A percentile compares a stretch with the other conserved stretches of the same genome.
phyloP scores from a whole-genome alignment of 2,888 invertebrate genomes.

The Adelphocoris suturalis region DNA sequence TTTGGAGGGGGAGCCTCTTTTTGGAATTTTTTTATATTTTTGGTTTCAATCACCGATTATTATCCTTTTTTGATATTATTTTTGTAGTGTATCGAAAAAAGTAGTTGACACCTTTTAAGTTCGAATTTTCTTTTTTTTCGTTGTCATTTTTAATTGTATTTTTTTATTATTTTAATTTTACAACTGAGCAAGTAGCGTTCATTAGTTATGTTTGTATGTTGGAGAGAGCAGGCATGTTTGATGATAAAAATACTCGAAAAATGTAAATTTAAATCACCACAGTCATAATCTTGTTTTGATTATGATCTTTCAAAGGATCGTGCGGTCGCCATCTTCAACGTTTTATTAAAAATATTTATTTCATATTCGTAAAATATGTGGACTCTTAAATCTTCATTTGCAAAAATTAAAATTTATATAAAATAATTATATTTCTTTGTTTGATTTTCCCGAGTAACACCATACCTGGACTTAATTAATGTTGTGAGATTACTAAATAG shows the following conservation, averaged over 20 bases:
- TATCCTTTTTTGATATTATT: background rate
- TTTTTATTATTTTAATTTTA: background rate
- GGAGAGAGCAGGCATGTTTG: background rate
- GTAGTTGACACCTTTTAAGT: background rate
- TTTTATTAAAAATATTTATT: background rate
- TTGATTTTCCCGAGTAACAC: too few relatives aligned
- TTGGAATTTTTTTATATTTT: background rate
- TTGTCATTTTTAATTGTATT: background rate
- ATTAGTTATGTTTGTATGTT: background rate
- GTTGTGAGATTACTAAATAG: too few relatives aligned
- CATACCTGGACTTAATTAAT: too few relatives aligned
- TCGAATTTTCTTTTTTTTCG: background rate
- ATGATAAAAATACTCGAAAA: background rate
- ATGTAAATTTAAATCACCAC: too few relatives aligned
- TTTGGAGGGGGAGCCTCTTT: constrained; percentile 27
- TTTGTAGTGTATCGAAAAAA: background rate
- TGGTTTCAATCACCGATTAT: background rate
- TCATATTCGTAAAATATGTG: too few relatives aligned
- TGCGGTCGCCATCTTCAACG: background rate
- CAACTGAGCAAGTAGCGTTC: constrained; percentile 30
- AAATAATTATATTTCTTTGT: too few relatives aligned
- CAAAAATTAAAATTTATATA: too few relatives aligned
- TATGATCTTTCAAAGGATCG: background rate
- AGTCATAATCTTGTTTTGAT: too few relatives aligned
- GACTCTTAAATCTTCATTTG: too few relatives aligned